A percentile compares a stretch with the other conserved stretches of the same genome.
These are phyloP conservation scores for Malacoraja senta DNA, from an alignment of 2,797 vertebrate genomes.

Conservation along the genomic window DNA sequence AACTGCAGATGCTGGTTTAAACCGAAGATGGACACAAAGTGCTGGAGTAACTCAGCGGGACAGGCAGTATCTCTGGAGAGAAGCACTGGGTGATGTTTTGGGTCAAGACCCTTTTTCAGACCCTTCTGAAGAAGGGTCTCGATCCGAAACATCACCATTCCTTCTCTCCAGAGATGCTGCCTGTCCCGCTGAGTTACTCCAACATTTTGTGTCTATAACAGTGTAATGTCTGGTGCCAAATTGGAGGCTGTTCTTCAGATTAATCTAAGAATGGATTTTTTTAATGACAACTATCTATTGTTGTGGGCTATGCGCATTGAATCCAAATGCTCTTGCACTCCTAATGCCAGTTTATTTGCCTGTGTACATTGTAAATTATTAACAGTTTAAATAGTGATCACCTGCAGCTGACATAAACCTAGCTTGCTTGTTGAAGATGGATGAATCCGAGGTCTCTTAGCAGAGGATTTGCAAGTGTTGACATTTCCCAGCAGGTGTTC, in stretches of 20 bases:
- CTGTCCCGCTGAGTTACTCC: not conserved
- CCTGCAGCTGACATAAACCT: not conserved
- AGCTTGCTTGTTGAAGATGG: not conserved
- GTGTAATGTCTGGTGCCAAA: not conserved
- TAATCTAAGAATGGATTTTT: not conserved
- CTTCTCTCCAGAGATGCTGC: too few relatives aligned
- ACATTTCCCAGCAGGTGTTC: not conserved
- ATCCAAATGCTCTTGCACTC: not conserved
- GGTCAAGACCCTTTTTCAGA: too few relatives aligned
- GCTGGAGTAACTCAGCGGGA: too few relatives aligned
- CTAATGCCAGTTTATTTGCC: not conserved
- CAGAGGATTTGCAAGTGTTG: slow-evolving; percentile 19
- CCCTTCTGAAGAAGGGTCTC: too few relatives aligned
- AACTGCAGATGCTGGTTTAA: too few relatives aligned
- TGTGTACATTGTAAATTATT: not conserved
- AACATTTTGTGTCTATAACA: too few relatives aligned
- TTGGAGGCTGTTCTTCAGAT: not conserved
- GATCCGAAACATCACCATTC: too few relatives aligned
- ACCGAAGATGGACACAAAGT: too few relatives aligned
- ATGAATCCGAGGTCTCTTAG: not conserved
- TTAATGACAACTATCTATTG: not conserved
- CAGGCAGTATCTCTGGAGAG: too few relatives aligned
- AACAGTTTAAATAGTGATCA: not conserved
- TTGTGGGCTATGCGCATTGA: not conserved
- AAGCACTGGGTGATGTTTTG: too few relatives aligned